These are phyloP conservation scores for Sialis lutaria DNA, from an alignment of 2,888 invertebrate species.

Conservation along the genomic window DNA sequence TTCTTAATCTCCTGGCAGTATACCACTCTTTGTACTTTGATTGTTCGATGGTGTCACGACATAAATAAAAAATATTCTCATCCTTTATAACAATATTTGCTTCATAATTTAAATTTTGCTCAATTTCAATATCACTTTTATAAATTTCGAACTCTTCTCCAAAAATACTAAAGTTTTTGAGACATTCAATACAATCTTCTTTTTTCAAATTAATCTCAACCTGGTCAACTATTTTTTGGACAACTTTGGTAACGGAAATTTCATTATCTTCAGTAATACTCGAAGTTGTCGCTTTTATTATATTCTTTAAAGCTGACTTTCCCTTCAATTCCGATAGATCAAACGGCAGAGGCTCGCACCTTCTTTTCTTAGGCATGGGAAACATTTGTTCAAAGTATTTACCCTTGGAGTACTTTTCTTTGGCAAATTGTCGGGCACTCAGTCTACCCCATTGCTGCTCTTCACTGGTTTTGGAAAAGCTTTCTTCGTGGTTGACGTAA, in stretches of 20 bases:
- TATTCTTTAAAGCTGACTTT: conserved; percentile 1
- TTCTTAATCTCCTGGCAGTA: conserved; percentile 9
- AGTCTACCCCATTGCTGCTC: conserved; percentile 11
- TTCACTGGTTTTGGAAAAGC: conserved; percentile 9
- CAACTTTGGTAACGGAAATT: background rate
- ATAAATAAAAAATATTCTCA: conserved; percentile 6
- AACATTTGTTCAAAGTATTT: conserved; percentile 8
- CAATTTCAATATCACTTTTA: background rate
- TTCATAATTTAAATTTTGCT: background rate
- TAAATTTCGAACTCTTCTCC: background rate
- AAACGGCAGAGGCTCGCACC: background rate
- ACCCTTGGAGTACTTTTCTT: conserved; percentile 11
- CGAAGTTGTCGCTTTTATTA: background rate
- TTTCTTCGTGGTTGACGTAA: conserved; percentile 9
- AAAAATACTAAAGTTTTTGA: conserved; percentile 1
- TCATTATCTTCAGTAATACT: background rate
- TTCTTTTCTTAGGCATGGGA: conserved; percentile 4
- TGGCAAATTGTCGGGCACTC: conserved; percentile 7
- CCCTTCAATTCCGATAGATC: background rate
- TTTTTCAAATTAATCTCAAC: conserved; percentile 1
- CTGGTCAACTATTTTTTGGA: background rate
- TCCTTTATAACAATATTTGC: background rate
- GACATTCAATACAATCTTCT: conserved; percentile 2
- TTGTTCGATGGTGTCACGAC: conserved; percentile 10
- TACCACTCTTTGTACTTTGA: conserved; percentile 10